phyloP scores from a whole-genome alignment of 2,888 invertebrate genomes.

The Geophilus truncorum region DNA sequence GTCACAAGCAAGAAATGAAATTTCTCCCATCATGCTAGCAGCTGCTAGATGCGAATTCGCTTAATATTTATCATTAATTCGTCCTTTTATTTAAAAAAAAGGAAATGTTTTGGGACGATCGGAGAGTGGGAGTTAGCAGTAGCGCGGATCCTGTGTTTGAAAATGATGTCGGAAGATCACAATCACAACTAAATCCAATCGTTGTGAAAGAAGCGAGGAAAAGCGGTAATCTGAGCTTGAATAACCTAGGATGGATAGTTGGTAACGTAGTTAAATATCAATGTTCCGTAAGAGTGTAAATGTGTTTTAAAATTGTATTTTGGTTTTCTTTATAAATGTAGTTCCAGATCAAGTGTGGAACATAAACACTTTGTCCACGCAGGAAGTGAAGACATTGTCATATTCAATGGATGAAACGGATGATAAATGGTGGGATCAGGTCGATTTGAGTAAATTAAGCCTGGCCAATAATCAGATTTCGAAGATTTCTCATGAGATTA shows the following conservation, averaged over 20 bases:
- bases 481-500: constrained; percentile 39
- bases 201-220: constrained; percentile 73
- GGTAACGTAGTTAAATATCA: too few species aligned
- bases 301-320: not conserved
- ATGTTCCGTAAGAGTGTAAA: too few species aligned
- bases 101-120: not conserved
- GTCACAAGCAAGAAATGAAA: too few species aligned
- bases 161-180: constrained; percentile 55
- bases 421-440: constrained; percentile 75
- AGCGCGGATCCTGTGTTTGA: not conserved
- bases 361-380: constrained; percentile 49
- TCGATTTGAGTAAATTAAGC: constrained; percentile 69
- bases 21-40: too few species aligned
- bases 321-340: constrained; percentile 37
- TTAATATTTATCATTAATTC: too few species aligned
- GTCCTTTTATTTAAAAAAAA: too few species aligned
- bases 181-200: constrained; percentile 61
- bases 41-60: too few species aligned
- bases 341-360: constrained; percentile 50
- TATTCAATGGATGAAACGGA: constrained; percentile 45
- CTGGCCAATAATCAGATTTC: constrained; percentile 49
- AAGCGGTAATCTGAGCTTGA: constrained; percentile 73
- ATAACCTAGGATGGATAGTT: constrained; percentile 65
- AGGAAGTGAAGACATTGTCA: constrained; percentile 47
- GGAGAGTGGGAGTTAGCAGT: not conserved